A percentile compares a stretch with the other conserved stretches of the same genome.
These are phyloP conservation scores for Eudyptes chrysolophus DNA, from an alignment of 2,113 vertebrate species.

Conservation along the genomic window DNA sequence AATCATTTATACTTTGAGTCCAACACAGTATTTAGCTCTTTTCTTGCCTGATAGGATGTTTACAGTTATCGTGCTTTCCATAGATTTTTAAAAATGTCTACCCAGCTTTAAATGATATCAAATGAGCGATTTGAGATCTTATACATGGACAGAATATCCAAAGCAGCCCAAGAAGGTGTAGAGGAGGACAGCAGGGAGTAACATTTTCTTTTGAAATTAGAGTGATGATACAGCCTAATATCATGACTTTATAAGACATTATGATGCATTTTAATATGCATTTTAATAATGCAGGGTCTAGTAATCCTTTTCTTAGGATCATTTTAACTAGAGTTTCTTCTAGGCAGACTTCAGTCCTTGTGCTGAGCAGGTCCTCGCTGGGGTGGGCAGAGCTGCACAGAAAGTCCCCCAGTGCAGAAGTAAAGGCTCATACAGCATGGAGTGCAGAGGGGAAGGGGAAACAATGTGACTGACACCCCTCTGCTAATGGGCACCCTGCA, in stretches of 20 bases:
- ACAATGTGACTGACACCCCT: accelerated
- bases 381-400: background rate
- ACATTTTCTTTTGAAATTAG: background rate
- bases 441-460: accelerated
- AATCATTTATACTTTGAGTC: background rate
- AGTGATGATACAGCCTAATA: background rate
- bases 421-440: background rate
- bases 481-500: background rate
- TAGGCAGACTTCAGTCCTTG: background rate
- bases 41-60: background rate
- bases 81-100: background rate
- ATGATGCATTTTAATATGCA: background rate
- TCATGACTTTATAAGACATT: background rate
- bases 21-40: background rate
- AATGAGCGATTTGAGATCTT: background rate
- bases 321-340: background rate
- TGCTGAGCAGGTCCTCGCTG: background rate
- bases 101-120: background rate
- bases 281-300: background rate
- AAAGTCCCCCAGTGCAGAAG: background rate
- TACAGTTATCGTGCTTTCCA: background rate
- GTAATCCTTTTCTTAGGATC: background rate
- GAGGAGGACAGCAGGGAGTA: background rate
- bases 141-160: background rate
- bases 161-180: background rate